phyloP scores from a whole-genome alignment of 2,113 vertebrate genomes.

The Baryphthengus martii region DNA sequence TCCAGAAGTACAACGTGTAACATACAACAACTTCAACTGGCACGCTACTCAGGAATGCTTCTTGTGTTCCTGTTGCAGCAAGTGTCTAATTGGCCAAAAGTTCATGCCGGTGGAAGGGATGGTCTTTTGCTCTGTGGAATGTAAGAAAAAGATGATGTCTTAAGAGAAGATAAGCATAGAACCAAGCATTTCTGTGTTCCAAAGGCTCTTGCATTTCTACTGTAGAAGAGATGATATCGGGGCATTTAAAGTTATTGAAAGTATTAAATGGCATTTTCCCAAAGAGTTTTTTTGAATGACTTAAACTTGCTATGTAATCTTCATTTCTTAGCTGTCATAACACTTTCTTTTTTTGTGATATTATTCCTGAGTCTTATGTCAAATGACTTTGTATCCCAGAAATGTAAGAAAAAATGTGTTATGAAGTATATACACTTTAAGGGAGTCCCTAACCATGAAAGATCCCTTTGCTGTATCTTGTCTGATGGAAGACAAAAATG shows the following conservation, averaged over 20 bases:
- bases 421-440: not conserved
- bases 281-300: conserved; percentile 33
- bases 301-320: not conserved
- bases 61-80: conserved; percentile 90
- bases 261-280: conserved; percentile 43
- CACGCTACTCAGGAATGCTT: conserved; percentile 88
- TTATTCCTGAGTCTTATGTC: not conserved
- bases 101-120: conserved; percentile 90
- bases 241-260: conserved; percentile 40
- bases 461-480: not conserved
- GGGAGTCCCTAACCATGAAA: not conserved
- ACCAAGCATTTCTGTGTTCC: conserved; percentile 24
- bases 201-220: conserved; percentile 67
- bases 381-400: not conserved
- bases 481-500: not conserved
- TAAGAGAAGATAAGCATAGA: conserved; percentile 18
- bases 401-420: not conserved
- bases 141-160: conserved; percentile 88
- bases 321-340: not conserved
- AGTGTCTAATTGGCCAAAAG: conserved; percentile 89
- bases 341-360: not conserved
- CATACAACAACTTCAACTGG: conserved; percentile 91
- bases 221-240: conserved; percentile 18
- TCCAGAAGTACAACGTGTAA: conserved; percentile 92
- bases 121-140: conserved; percentile 93